Conservation (phyloP, 2,797 vertebrate genomes). For the Cuniculus paca region DNA sequence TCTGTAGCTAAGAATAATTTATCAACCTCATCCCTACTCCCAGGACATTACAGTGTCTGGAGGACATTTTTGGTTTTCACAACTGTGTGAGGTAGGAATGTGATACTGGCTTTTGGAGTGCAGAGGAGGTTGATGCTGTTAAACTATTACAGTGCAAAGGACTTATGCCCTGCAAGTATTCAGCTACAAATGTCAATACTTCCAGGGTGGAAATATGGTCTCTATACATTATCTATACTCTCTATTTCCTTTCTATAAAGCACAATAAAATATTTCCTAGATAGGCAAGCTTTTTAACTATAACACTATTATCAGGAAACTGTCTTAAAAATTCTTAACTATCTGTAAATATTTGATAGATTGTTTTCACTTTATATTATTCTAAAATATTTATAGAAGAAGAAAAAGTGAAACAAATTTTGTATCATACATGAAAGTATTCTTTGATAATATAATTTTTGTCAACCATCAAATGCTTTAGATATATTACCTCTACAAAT, state of each 20-base stretch:
- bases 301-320: neutral
- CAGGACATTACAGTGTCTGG: neutral
- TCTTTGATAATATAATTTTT: neutral
- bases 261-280: neutral
- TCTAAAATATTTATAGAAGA: neutral
- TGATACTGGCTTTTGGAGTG: neutral
- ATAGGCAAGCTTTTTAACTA: neutral
- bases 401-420: slow-evolving; percentile 1
- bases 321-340: neutral
- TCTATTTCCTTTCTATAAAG: slow-evolving; percentile 9
- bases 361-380: neutral
- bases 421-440: neutral
- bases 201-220: neutral
- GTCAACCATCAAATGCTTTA: neutral
- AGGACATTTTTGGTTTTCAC: neutral
- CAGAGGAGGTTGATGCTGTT: neutral
- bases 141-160: too few species aligned
- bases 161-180: neutral
- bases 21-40: neutral
- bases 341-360: neutral
- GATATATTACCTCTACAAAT: neutral
- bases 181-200: neutral
- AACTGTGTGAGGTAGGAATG: neutral
- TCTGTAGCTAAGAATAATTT: neutral
- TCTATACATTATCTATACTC: neutral